Conservation (phyloP, 2,888 invertebrate species). For the Crocallis elinguaria region DNA sequence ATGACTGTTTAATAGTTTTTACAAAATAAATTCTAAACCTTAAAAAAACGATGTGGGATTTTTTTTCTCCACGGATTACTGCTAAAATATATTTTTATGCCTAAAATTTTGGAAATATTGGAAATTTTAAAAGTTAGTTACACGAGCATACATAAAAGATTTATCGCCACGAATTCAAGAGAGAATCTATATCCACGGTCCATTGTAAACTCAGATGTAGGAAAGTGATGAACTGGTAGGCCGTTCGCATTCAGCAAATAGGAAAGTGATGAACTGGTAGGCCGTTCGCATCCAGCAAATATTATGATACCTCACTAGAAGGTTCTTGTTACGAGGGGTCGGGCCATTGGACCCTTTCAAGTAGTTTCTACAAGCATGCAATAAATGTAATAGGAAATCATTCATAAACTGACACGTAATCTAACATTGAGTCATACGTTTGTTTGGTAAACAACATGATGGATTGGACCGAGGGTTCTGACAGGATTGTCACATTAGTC, state of each 20-base stretch:
- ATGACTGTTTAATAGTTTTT: too few species aligned
- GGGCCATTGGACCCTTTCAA: slow-evolving; percentile 8
- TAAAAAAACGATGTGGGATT: too few species aligned
- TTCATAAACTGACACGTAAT: slow-evolving; percentile 22
- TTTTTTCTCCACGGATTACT: too few species aligned
- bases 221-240: background rate
- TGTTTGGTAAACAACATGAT: slow-evolving; percentile 25
- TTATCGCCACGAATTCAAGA: too few species aligned
- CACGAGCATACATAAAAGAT: too few species aligned
- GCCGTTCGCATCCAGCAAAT: slow-evolving; percentile 4
- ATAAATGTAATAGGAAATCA: slow-evolving; percentile 17
- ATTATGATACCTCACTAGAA: slow-evolving; percentile 4
- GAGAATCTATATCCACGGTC: too few species aligned
- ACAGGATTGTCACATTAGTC: slow-evolving; percentile 9
- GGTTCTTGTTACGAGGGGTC: background rate
- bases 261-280: background rate
- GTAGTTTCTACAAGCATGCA: slow-evolving; percentile 3
- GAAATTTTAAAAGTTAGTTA: too few species aligned
- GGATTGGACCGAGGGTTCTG: slow-evolving; percentile 14
- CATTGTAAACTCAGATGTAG: too few species aligned
- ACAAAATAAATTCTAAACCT: too few species aligned
- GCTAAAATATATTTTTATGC: too few species aligned
- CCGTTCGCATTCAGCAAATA: too few species aligned
- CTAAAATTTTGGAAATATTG: too few species aligned
- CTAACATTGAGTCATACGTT: slow-evolving; percentile 9